A percentile compares a stretch with the other conserved stretches of the same genome.
Evolutionary conservation across 2,113 vertebrate genomes (phyloP).

Genomic region (Nycticebus coucang): DNA sequence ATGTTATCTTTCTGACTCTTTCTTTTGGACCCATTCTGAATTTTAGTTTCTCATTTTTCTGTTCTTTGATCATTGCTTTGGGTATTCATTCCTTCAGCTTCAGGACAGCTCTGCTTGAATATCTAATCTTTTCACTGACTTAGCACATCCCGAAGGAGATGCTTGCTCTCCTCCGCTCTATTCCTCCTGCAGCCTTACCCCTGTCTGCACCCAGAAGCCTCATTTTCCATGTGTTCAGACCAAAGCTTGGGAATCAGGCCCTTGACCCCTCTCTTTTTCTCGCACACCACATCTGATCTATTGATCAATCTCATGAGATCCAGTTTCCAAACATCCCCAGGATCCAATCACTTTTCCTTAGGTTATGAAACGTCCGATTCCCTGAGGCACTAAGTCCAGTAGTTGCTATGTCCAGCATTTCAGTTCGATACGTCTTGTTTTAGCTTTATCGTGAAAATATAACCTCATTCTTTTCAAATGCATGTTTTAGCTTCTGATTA

Average conservation of each 20-base stretch:
- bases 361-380: too few species aligned
- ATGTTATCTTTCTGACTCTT: not conserved
- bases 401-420: too few species aligned
- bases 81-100: not conserved
- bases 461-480: too few species aligned
- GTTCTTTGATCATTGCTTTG: not conserved
- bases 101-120: not conserved
- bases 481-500: too few species aligned
- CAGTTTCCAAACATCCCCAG: not conserved
- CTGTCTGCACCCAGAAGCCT: not conserved
- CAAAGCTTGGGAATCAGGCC: not conserved
- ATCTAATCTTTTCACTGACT: not conserved
- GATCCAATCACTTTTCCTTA: not conserved
- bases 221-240: not conserved
- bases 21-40: not conserved
- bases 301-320: not conserved
- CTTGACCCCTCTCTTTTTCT: not conserved
- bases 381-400: too few species aligned
- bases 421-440: too few species aligned
- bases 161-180: not conserved
- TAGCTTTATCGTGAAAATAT: too few species aligned
- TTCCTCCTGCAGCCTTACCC: not conserved
- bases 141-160: not conserved
- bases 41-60: not conserved
- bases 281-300: not conserved